Evolutionary conservation across 1,140 invertebrate species (phyloP).

Genomic region (Pogonomyrmex californicus): DNA sequence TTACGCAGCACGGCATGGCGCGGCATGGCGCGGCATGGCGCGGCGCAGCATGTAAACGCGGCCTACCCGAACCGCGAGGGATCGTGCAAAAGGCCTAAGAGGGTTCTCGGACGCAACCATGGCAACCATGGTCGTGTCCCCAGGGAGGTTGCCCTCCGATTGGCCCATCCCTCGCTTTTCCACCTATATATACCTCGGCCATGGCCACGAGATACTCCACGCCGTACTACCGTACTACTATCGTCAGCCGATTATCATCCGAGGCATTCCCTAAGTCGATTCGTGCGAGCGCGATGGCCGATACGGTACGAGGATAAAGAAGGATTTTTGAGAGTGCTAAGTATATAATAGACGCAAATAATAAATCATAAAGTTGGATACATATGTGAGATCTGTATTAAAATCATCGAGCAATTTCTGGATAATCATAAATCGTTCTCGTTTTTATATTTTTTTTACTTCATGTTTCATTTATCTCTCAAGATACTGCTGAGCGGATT

Average conservation of each 20-base stretch:
- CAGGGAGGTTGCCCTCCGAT: constrained; percentile 86
- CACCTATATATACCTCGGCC: constrained; percentile 81
- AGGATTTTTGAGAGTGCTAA: constrained; percentile 11
- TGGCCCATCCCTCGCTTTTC: constrained; percentile 85
- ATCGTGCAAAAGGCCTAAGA: constrained; percentile 85
- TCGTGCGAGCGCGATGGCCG: constrained; percentile 68
- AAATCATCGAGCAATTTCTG: background rate
- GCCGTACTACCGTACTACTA: constrained; percentile 57
- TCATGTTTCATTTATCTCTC: constrained; percentile 24
- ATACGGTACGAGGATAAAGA: constrained; percentile 36
- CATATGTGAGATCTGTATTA: background rate
- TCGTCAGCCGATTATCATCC: constrained; percentile 73
- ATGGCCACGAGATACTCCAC: constrained; percentile 72
- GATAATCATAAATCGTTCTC: background rate
- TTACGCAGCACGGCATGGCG: constrained; percentile 61
- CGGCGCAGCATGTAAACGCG: constrained; percentile 72
- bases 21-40: constrained; percentile 62
- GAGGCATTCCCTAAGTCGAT: constrained; percentile 60
- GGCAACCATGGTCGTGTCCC: constrained; percentile 85
- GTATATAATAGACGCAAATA: background rate
- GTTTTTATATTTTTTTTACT: constrained; percentile 17
- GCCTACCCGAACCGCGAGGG: constrained; percentile 76
- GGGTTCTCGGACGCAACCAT: constrained; percentile 86
- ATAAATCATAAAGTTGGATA: constrained; percentile 8
- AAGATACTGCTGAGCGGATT: constrained; percentile 1